A percentile compares a stretch with the other conserved stretches of the same genome.
phyloP scores from a whole-genome alignment of 2,888 invertebrate genomes.

The Pseudococcus longispinus region DNA sequence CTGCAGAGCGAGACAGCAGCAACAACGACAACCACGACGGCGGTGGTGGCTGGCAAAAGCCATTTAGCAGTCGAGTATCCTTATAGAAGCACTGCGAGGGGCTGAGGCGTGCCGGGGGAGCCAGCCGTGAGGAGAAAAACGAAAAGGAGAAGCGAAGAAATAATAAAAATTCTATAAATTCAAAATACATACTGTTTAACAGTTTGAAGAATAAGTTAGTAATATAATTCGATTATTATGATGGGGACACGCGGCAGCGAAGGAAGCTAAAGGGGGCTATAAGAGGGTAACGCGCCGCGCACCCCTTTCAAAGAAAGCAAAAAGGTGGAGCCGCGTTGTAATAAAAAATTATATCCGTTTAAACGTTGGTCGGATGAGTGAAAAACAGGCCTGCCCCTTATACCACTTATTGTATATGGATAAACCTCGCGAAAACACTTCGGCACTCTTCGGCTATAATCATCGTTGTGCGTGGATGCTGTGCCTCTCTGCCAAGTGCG shows the following conservation, averaged over 20 bases:
- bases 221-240: constrained; percentile 46
- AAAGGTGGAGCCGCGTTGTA: constrained; percentile 55
- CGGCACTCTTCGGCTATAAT: constrained; percentile 14
- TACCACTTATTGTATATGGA: constrained; percentile 47
- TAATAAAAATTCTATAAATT: constrained; percentile 49
- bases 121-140: not conserved
- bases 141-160: constrained; percentile 14
- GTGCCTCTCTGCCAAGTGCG: not conserved
- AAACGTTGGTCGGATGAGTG: constrained; percentile 57
- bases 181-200: constrained; percentile 41
- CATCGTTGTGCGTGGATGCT: constrained; percentile 21
- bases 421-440: constrained; percentile 34
- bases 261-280: not conserved
- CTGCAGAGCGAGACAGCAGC: not conserved
- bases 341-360: constrained; percentile 56
- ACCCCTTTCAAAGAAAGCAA: constrained; percentile 43
- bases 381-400: constrained; percentile 56
- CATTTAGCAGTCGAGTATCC: not conserved
- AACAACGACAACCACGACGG: not conserved
- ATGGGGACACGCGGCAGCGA: constrained; percentile 1
- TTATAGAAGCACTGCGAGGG: not conserved
- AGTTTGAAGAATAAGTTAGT: constrained; percentile 41
- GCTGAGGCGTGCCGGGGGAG: not conserved
- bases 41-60: not conserved
- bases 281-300: not conserved